Evolutionary conservation across 2,888 invertebrate species (phyloP), one percentile per base, ranked within the genome.

Genomic region (Mermis nigrescens): DNA sequence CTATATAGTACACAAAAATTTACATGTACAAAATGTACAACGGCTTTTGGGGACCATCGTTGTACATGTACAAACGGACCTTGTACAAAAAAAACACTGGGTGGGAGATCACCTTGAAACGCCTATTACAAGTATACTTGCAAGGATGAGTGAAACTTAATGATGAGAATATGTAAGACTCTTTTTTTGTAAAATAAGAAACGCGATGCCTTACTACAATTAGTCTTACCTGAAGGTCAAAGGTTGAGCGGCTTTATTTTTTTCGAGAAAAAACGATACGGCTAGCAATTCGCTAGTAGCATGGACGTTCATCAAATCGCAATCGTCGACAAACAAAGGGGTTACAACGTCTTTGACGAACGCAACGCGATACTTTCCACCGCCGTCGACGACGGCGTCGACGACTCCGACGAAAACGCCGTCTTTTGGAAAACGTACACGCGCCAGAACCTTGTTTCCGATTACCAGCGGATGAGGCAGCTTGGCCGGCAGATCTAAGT

Each of bases 371-470:
- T 69, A 71, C 2, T 19, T n/a, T n/a, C n/a, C n/a, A n/a, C n/a
- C n/a, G 7, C 66, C 66, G n/a, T 65, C 65, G 28, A 67, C 52
- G 3, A 71, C 63, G 0, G 70, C 70, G 60, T 70, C 70, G 46
- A 71, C 66, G 1, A 66, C 65, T 3, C 70, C 71, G n/a, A 68
- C 64, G 59, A 67, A 71, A 15, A 71, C 66, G 1, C 70, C 70
- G 60, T 71, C 71, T 46, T 46, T 38, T 12, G 58, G 58, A 7
- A 45, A 2, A 22, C 58, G 60, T 24, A 60, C 24, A 22, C 58
- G 46, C 22, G 54, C 53, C 28, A 55, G 52, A 2, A 69, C 64
- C 48, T 67, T 63, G 60, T 63, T 65, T 53, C 70, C 68, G 28
- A 68, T 68, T 1, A 63, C 63, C 54, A 68, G 61, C 15, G 64